Evolutionary conservation across 2,113 vertebrate species (phyloP).

Genomic region (Todiramphus chloris): DNA sequence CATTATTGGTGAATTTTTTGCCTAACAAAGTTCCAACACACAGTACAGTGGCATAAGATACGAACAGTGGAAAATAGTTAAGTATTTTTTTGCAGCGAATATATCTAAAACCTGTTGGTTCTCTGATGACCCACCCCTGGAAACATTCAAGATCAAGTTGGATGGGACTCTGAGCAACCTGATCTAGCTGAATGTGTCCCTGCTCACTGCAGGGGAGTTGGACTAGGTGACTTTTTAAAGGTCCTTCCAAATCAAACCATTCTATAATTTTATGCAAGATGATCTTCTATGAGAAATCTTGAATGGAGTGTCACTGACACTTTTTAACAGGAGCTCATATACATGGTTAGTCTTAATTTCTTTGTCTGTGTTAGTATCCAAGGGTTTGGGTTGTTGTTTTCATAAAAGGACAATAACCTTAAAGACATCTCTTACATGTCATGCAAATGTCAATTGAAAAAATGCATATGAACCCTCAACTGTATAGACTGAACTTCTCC

Average conservation of each 20-base stretch:
- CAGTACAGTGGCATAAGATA: not conserved
- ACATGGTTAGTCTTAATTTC: not conserved
- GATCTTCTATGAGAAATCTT: not conserved
- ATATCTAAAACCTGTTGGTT: not conserved
- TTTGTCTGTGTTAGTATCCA: not conserved
- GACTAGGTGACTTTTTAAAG: not conserved
- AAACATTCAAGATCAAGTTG: not conserved
- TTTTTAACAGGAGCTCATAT: not conserved
- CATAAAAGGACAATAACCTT: not conserved
- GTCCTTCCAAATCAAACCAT: not conserved
- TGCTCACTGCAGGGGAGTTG: rapidly evolving
- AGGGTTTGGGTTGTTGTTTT: not conserved
- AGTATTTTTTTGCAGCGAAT: not conserved
- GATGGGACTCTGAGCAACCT: not conserved
- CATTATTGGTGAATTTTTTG: not conserved
- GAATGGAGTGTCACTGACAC: not conserved
- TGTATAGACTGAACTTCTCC: not conserved
- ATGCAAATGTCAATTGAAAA: not conserved
- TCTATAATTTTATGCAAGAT: not conserved
- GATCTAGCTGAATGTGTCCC: not conserved
- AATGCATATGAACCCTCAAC: not conserved
- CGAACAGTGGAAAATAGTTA: not conserved
- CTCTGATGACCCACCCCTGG: not conserved
- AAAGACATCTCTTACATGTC: not conserved
- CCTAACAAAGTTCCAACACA: not conserved